Conservation (phyloP, 2,113 vertebrate genomes). For the Epinephelus cyanopodus region DNA sequence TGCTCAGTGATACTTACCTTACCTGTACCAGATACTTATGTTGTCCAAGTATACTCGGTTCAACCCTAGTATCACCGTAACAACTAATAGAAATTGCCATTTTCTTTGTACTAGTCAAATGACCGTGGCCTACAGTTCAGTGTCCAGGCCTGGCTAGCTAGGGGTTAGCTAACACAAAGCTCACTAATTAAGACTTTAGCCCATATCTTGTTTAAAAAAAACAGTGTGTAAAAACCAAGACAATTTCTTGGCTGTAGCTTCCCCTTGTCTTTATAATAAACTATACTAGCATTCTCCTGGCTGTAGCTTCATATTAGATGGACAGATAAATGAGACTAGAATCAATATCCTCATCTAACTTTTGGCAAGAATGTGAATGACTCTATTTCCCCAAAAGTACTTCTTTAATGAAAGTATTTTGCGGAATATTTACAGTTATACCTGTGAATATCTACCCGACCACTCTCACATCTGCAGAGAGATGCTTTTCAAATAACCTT, state of each 20-base stretch:
- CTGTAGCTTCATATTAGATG: neutral
- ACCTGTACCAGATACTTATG: too few relatives aligned
- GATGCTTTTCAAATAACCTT: neutral
- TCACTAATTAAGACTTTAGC: neutral
- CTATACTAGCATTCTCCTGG: neutral
- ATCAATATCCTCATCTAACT: conserved; percentile 6
- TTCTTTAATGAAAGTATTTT: neutral
- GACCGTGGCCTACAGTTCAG: too few relatives aligned
- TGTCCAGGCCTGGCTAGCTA: neutral
- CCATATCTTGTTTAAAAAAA: neutral
- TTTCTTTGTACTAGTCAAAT: too few relatives aligned
- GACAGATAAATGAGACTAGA: neutral
- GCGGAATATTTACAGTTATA: neutral
- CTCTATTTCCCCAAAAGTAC: neutral
- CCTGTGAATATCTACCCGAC: neutral
- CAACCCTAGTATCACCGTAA: too few relatives aligned
- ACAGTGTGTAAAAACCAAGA: neutral
- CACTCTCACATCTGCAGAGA: neutral
- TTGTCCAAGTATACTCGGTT: too few relatives aligned
- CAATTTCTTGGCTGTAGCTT: neutral
- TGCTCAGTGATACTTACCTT: too few relatives aligned
- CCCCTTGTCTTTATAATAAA: neutral
- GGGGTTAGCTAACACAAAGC: neutral
- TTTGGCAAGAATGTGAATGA: neutral
- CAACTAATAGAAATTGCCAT: too few relatives aligned